Evolutionary conservation across 2,797 vertebrate genomes (phyloP), one percentile per base, ranked within the genome.

Genomic region (Eulemur albifrons): DNA sequence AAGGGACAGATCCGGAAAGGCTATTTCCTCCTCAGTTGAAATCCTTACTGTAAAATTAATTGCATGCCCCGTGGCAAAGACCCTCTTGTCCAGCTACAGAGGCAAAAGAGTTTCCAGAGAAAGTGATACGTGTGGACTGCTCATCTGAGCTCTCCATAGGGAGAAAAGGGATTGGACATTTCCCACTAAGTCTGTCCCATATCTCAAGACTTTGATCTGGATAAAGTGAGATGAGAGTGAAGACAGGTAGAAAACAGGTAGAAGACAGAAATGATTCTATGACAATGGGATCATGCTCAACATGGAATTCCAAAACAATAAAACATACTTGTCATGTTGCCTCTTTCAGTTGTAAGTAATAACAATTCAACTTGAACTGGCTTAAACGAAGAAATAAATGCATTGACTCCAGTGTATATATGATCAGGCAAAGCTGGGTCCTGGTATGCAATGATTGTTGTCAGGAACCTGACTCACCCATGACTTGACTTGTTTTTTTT

Each of bases 1-100:
- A 82, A 93, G 84, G 85, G 59, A 23, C 21, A 76, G 38, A 32
- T 67, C 84, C 9, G 25, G 80, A 85, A 80, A 79, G 40, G 17
- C 23, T 67, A 54, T 83, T 88, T 94, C 63, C 93, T 90, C 63
- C 45, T 23, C 32, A 93, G 65, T 38, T 69, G 82, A 94, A 90
- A 73, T 73, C 43, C 65, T 94, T 76, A 69, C 67, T 84, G 4
- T 81, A 85, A 25, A 1, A 70, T 84, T 91, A 90, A 90, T 85
- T 17, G 32, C 32, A 8, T 38, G 9, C 1, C 59, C 27, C 32
- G 63, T 88, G 88, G 90, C 67, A 90, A 85, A 92, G 61, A 43
- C 30, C 32, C 25, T 73, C 13, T 54, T 77, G 84, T 76, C 54
- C 43, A 43, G 83, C 67, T 93, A 13, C 7, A 76, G 57, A 95